These are phyloP conservation scores for Bergia puertoricense DNA, from an alignment of 92 coral and sea anemone genomes.

Conservation along the genomic window DNA sequence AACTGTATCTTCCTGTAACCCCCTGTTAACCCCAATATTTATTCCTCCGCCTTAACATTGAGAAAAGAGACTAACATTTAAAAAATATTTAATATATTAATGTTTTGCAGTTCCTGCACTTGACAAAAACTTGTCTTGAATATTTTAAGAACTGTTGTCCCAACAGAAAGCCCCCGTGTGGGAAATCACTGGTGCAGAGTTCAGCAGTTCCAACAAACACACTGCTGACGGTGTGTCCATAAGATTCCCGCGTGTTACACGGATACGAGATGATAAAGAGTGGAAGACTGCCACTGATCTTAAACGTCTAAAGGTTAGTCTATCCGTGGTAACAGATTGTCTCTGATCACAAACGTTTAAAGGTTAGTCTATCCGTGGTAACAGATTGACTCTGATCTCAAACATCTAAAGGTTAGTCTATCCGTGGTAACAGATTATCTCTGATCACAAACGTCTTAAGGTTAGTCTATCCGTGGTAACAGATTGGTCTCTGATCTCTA, in stretches of 20 bases:
- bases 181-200: slow-evolving; percentile 99
- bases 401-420: slow-evolving; percentile 64
- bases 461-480: slow-evolving; percentile 23
- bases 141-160: background rate
- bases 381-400: slow-evolving; percentile 71
- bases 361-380: slow-evolving; percentile 43
- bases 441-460: slow-evolving; percentile 73
- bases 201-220: slow-evolving; percentile 90
- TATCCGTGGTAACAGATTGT: slow-evolving; percentile 47
- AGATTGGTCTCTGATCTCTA: slow-evolving; percentile 56
- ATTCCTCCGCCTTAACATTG: no score
- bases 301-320: slow-evolving; percentile 74
- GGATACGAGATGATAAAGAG: slow-evolving; percentile 90
- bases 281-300: slow-evolving; percentile 95
- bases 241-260: slow-evolving; percentile 93
- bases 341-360: slow-evolving; percentile 69
- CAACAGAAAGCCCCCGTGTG: slow-evolving; percentile 92
- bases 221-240: slow-evolving; percentile 96
- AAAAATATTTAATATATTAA: no score
- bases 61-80: no score
- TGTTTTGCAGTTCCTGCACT: no score
- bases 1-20: no score
- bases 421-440: slow-evolving; percentile 50
- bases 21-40: no score
- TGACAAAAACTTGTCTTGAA: no score